phyloP scores from a whole-genome alignment of 2,113 vertebrate species.

The Lophius piscatorius region DNA sequence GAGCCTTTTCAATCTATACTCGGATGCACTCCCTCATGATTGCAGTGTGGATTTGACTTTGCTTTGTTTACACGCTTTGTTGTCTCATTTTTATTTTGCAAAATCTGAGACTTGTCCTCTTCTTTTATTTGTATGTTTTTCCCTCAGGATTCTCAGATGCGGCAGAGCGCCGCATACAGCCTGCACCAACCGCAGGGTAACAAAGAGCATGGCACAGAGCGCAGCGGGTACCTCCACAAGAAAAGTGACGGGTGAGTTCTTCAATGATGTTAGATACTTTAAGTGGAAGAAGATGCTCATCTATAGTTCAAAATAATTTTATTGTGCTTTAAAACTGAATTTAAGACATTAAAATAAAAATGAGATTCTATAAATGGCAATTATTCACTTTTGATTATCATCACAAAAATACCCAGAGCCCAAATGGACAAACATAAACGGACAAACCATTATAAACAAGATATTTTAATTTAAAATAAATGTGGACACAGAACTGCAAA shows the following conservation, averaged over 20 bases:
- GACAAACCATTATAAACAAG: too few relatives aligned
- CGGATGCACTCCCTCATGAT: conserved; percentile 14
- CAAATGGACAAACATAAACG: background rate
- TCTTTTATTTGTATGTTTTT: background rate
- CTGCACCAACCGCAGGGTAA: conserved; percentile 98
- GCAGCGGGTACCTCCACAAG: conserved; percentile 92
- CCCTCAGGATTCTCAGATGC: conserved; percentile 93
- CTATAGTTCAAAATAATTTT: too few relatives aligned
- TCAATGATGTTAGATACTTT: too few relatives aligned
- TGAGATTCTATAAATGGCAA: too few relatives aligned
- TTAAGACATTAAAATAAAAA: too few relatives aligned
- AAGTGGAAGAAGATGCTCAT: too few relatives aligned
- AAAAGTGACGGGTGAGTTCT: conserved; percentile 92
- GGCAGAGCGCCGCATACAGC: conserved; percentile 94
- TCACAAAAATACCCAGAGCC: background rate
- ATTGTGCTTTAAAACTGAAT: too few relatives aligned
- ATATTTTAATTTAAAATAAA: too few relatives aligned
- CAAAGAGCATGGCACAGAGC: conserved; percentile 96
- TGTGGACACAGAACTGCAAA: too few relatives aligned
- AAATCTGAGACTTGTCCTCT: background rate
- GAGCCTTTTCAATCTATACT: conserved; percentile 9
- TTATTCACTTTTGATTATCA: too few relatives aligned
- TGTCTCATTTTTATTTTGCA: background rate
- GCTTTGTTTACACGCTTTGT: background rate
- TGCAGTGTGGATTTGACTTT: conserved; percentile 12